Evolutionary conservation across 1,140 invertebrate genomes (phyloP).

Genomic region (Teleopsis dalmanni): DNA sequence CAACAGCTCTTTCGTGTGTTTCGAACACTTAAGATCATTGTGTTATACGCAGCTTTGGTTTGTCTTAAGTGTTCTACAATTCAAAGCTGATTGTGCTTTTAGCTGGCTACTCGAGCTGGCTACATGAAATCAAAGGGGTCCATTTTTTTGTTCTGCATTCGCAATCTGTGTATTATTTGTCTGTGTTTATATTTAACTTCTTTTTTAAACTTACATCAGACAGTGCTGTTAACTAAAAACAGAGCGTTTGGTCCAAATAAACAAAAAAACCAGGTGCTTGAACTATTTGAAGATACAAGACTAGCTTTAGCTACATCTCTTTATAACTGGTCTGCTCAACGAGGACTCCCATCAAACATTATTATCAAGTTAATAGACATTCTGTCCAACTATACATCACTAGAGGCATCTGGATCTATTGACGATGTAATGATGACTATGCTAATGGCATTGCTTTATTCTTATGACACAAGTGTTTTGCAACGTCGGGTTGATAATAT

Average conservation of each 20-base stretch:
- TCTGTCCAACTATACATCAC: conserved; percentile 46
- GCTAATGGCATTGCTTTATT: conserved; percentile 75
- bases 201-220: too few relatives aligned
- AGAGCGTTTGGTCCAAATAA: conserved; percentile 77
- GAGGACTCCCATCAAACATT: conserved; percentile 58
- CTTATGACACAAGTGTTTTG: conserved; percentile 74
- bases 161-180: too few relatives aligned
- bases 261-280: conserved; percentile 74
- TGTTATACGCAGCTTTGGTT: too few relatives aligned
- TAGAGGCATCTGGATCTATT: conserved; percentile 52
- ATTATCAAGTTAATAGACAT: conserved; percentile 47
- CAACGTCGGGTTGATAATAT: conserved; percentile 55
- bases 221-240: conserved; percentile 69
- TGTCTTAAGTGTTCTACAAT: too few relatives aligned
- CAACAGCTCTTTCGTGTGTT: too few relatives aligned
- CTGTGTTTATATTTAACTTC: too few relatives aligned
- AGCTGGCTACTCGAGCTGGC: too few relatives aligned
- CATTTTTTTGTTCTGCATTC: too few relatives aligned
- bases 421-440: conserved; percentile 71
- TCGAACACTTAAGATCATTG: too few relatives aligned
- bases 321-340: conserved; percentile 81
- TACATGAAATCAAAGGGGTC: too few relatives aligned
- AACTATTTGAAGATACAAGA: conserved; percentile 70
- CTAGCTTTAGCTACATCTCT: conserved; percentile 76
- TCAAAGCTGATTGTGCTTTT: too few relatives aligned